These are phyloP conservation scores for Tricholauxania praeusta DNA, from an alignment of 2,888 invertebrate genomes.

Conservation along the genomic window DNA sequence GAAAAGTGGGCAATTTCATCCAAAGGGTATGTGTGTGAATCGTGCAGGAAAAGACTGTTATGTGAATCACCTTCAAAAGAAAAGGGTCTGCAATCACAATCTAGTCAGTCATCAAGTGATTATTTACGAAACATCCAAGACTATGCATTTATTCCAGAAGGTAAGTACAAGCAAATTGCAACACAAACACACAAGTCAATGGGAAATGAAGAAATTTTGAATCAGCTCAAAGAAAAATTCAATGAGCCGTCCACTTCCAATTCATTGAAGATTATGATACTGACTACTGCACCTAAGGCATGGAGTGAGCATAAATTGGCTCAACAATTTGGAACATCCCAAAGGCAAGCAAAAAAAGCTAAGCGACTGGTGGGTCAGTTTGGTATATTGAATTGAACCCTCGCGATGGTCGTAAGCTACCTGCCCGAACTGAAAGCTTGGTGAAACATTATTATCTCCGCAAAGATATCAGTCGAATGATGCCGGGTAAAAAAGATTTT, in stretches of 20 bases:
- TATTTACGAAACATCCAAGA: no score
- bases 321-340: no score
- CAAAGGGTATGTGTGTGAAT: no score
- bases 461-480: conserved; percentile 2
- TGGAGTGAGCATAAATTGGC: neutral
- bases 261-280: conserved; percentile 8
- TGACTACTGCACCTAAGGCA: neutral
- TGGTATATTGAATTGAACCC: neutral
- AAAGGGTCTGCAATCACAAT: no score
- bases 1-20: no score
- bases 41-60: no score
- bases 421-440: conserved; percentile 2
- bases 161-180: no score
- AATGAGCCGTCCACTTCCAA: neutral
- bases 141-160: no score
- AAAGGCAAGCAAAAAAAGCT: no score
- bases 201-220: neutral
- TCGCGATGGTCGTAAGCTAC: conserved; percentile 4
- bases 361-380: neutral
- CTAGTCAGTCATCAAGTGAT: no score
- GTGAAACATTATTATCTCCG: conserved; percentile 7
- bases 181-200: no score
- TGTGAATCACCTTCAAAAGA: no score
- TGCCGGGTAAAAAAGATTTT: neutral
- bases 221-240: neutral